Percentiles rank a stretch among this genome's conserved stretches.
Evolutionary conservation across 1,140 invertebrate genomes (phyloP).

Genomic region (Reticulitermes speratus): DNA sequence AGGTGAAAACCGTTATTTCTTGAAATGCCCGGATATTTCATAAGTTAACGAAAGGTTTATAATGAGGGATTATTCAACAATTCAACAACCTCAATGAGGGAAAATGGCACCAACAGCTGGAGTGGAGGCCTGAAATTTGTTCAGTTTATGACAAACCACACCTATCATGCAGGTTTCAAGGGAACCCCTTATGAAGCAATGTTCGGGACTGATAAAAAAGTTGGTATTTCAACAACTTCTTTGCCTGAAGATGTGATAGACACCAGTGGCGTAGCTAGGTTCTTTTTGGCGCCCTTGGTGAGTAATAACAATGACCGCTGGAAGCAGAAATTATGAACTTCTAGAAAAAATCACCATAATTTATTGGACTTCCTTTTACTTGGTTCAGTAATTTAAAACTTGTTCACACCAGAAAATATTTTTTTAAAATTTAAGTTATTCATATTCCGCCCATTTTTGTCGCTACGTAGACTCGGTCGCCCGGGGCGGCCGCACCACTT

Average conservation of each 20-base stretch:
- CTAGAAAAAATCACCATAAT: background rate
- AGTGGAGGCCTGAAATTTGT: slow-evolving; percentile 41
- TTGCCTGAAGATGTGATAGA: background rate
- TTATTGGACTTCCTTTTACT: background rate
- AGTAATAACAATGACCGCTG: background rate
- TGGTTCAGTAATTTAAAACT: background rate
- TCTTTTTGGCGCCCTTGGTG: background rate
- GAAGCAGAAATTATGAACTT: background rate
- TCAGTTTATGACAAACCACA: slow-evolving; percentile 42
- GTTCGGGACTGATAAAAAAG: background rate
- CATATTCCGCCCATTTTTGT: too few species aligned
- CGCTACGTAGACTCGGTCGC: too few species aligned
- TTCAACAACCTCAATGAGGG: slow-evolving; percentile 39
- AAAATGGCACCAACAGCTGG: slow-evolving; percentile 41
- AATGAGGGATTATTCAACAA: slow-evolving; percentile 40
- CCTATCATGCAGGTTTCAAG: slow-evolving; percentile 25
- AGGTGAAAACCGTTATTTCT: too few species aligned
- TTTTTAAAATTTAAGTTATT: too few species aligned
- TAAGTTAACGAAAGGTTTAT: slow-evolving; percentile 34
- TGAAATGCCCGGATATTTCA: too few species aligned
- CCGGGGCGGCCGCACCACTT: too few species aligned
- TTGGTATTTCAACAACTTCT: background rate
- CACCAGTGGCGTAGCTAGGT: background rate
- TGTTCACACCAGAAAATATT: background rate
- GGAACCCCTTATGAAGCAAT: background rate